Percentiles rank a stretch among this genome's conserved stretches.
These are phyloP conservation scores for Drosophila erecta DNA, from an alignment of 1,140 invertebrate genomes.

Conservation along the genomic window DNA sequence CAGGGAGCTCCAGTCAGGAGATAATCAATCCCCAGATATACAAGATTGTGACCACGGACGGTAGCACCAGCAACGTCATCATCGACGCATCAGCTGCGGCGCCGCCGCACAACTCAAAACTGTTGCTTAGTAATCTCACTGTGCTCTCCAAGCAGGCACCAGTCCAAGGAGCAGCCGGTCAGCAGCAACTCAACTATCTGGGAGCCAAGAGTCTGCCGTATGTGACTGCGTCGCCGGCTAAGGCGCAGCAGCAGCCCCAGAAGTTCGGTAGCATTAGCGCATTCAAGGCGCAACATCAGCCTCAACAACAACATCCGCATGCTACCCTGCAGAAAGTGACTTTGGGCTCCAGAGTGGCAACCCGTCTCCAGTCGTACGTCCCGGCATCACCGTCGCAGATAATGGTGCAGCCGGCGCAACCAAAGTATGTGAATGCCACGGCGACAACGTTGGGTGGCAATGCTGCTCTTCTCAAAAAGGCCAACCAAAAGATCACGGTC, in stretches of 20 bases:
- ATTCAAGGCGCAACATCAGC: slow-evolving; percentile 59
- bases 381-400: slow-evolving; percentile 60
- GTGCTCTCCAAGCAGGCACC: slow-evolving; percentile 76
- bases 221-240: slow-evolving; percentile 62
- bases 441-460: slow-evolving; percentile 28
- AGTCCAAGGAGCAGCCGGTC: slow-evolving; percentile 21
- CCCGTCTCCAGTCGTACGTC: slow-evolving; percentile 67
- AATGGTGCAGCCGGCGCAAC: slow-evolving; percentile 65
- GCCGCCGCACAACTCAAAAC: slow-evolving; percentile 72
- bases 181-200: slow-evolving; percentile 72
- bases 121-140: slow-evolving; percentile 80
- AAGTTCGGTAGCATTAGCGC: slow-evolving; percentile 62
- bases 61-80: slow-evolving; percentile 75
- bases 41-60: slow-evolving; percentile 80
- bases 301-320: slow-evolving; percentile 49
- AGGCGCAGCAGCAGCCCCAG: slow-evolving; percentile 66
- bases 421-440: slow-evolving; percentile 69
- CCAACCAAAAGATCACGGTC: slow-evolving; percentile 68
- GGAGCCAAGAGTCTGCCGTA: slow-evolving; percentile 67
- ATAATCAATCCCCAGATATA: slow-evolving; percentile 80
- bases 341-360: slow-evolving; percentile 56
- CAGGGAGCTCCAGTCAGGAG: slow-evolving; percentile 48
- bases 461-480: slow-evolving; percentile 59
- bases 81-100: slow-evolving; percentile 68
- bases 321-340: slow-evolving; percentile 71